Evolutionary conservation across 2,113 vertebrate species (phyloP).

Genomic region (Gadus macrocephalus): DNA sequence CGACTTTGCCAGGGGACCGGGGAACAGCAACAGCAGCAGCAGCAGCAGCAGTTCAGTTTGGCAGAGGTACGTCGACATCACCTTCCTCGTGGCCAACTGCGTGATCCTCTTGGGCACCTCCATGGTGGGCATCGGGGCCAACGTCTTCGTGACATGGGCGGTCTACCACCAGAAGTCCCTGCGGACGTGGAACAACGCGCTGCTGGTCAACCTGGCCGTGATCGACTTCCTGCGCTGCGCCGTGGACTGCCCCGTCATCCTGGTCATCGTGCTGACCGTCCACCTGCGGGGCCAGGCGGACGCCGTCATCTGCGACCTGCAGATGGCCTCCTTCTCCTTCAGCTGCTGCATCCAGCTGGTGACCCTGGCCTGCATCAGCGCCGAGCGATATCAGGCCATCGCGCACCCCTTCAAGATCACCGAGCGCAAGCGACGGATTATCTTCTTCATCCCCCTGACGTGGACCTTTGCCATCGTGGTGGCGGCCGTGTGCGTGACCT

Average conservation of each 20-base stretch:
- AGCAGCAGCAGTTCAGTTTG: constrained; percentile 1
- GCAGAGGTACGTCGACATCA: constrained; percentile 35
- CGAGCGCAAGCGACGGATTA: constrained; percentile 50
- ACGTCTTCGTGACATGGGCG: constrained; percentile 68
- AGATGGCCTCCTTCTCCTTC: constrained; percentile 67
- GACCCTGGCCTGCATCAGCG: constrained; percentile 72
- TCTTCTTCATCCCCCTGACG: constrained; percentile 53
- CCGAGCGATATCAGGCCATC: constrained; percentile 69
- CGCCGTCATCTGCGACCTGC: constrained; percentile 53
- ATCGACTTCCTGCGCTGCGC: constrained; percentile 63
- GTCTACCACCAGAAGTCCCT: constrained; percentile 64
- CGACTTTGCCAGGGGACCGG: constrained; percentile 18
- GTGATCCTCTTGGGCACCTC: constrained; percentile 59
- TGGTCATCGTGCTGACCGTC: constrained; percentile 43
- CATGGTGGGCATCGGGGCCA: constrained; percentile 61
- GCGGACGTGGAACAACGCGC: constrained; percentile 67
- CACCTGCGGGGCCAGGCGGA: constrained; percentile 29
- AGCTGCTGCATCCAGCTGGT: constrained; percentile 71
- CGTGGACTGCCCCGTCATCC: constrained; percentile 67
- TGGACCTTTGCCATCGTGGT: constrained; percentile 61
- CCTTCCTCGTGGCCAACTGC: constrained; percentile 52
- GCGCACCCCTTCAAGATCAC: constrained; percentile 62
- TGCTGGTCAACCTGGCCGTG: constrained; percentile 69
- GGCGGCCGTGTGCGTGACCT: constrained; percentile 49
- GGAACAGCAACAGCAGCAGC: constrained; percentile 51